A percentile compares a stretch with the other conserved stretches of the same genome.
phyloP scores from a whole-genome alignment of 1,140 invertebrate species.

The Drosophila pseudoananassae region DNA sequence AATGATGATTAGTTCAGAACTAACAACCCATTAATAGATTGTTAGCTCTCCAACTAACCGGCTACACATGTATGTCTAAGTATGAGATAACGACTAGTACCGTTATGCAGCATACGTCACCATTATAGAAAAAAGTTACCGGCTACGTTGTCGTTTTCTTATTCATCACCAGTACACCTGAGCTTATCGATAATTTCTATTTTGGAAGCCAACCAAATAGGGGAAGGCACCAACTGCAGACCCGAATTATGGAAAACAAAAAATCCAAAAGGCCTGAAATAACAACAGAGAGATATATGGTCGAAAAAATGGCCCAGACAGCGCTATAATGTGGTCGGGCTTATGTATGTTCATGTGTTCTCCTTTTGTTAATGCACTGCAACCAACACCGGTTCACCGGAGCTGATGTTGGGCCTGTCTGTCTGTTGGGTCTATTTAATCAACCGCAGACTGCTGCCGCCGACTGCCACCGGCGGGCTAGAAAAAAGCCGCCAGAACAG shows the following conservation, averaged over 20 bases:
- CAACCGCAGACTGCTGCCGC: conserved; percentile 41
- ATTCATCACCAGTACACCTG: conserved; percentile 12
- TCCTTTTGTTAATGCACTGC: conserved; percentile 17
- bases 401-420: conserved; percentile 17
- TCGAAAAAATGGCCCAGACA: conserved; percentile 20
- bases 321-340: conserved; percentile 17
- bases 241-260: conserved; percentile 15
- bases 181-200: conserved; percentile 73
- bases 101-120: conserved; percentile 56
- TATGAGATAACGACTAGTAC: conserved; percentile 30
- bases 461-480: conserved; percentile 8
- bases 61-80: neutral
- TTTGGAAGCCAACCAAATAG: conserved; percentile 25
- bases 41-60: neutral
- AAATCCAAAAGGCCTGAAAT: conserved; percentile 25
- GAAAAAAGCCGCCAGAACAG: conserved; percentile 35
- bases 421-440: conserved; percentile 39
- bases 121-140: conserved; percentile 53
- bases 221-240: conserved; percentile 9
- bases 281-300: conserved; percentile 15
- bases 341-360: conserved; percentile 10
- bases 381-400: conserved; percentile 18
- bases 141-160: neutral
- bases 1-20: neutral
- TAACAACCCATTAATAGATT: neutral